These are phyloP conservation scores for Vireo altiloquus DNA, from an alignment of 2,113 vertebrate species.

Conservation along the genomic window DNA sequence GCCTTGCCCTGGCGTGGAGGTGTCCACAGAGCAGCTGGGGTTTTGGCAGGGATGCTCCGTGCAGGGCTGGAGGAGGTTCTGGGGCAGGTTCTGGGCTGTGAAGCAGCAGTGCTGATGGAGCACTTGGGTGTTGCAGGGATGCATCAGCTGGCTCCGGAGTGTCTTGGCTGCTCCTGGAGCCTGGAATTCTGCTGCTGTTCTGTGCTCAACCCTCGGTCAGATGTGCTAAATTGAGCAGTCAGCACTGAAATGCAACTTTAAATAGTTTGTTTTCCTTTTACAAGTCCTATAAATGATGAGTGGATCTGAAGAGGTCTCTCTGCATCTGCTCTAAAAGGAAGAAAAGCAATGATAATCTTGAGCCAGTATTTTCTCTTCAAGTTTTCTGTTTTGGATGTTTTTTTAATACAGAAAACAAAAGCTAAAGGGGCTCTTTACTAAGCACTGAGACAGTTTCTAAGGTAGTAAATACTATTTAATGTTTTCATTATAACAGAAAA, in stretches of 20 bases:
- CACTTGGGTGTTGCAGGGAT: background rate
- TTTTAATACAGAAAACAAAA: background rate
- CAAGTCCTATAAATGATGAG: background rate
- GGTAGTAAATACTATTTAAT: background rate
- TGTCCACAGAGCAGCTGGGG: rapidly evolving
- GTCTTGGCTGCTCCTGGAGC: background rate
- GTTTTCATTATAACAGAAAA: background rate
- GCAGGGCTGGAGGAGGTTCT: background rate
- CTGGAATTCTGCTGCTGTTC: background rate
- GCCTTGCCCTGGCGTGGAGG: rapidly evolving
- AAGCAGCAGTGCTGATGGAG: rapidly evolving
- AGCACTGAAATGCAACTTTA: background rate
- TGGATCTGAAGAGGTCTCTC: background rate
- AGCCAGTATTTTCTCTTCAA: background rate
- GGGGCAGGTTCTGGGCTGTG: background rate
- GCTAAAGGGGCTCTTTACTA: background rate
- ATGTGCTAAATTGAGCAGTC: background rate
- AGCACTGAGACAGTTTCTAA: background rate
- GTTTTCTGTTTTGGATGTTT: background rate
- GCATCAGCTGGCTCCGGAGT: background rate
- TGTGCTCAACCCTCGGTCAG: rapidly evolving
- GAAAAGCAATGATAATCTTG: background rate
- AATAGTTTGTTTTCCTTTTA: background rate
- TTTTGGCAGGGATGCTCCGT: rapidly evolving
- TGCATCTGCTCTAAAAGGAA: background rate